Percentiles rank a stretch among this genome's conserved stretches.
Evolutionary conservation across 2,113 vertebrate species (phyloP).

Genomic region (Anguilla rostrata): DNA sequence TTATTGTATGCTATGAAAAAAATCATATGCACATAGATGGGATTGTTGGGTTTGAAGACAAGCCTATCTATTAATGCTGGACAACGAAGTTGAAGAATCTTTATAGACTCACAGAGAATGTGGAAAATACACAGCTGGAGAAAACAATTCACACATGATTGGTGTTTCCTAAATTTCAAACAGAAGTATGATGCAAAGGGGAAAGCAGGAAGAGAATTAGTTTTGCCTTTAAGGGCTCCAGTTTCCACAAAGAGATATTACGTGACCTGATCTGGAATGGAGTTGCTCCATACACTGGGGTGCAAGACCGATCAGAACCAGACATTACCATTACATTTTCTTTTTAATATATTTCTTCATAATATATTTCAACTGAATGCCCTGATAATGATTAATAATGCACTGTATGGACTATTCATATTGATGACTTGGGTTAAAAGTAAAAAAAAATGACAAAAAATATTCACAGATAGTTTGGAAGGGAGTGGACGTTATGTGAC

Average conservation of each 20-base stretch:
- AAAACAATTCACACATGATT: neutral
- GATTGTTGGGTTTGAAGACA: neutral
- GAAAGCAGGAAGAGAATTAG: neutral
- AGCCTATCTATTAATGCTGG: neutral
- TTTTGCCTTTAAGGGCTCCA: neutral
- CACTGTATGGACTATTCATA: neutral
- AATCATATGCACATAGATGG: neutral
- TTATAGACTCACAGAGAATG: neutral
- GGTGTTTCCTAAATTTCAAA: neutral
- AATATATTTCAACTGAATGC: neutral
- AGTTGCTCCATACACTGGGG: neutral
- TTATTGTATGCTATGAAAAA: neutral
- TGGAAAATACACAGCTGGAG: neutral
- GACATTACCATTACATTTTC: neutral
- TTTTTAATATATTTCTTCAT: neutral
- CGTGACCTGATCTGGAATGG: neutral
- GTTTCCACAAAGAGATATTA: neutral
- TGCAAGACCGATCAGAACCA: neutral
- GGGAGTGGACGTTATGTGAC: neutral
- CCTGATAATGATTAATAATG: neutral
- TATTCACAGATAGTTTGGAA: neutral
- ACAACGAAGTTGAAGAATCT: neutral
- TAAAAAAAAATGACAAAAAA: neutral
- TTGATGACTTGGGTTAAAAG: slow-evolving; percentile 24
- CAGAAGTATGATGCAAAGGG: neutral